Conservation (phyloP, 2,113 vertebrate species). For the Chroicocephalus ridibundus region DNA sequence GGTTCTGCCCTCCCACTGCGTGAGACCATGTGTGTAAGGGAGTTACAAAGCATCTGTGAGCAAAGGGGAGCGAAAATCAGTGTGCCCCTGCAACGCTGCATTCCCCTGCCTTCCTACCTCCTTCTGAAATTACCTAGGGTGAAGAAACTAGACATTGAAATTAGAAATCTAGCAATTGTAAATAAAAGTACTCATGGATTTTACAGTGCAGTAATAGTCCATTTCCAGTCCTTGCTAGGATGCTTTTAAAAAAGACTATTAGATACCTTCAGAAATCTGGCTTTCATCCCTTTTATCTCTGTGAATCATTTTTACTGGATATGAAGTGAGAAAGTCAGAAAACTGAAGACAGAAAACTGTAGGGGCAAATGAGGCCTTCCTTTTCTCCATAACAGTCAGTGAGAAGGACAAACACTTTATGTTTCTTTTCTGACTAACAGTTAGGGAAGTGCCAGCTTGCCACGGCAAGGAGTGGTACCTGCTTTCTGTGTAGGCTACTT, state of each 20-base stretch:
- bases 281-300: not conserved
- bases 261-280: not conserved
- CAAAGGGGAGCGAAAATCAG: not conserved
- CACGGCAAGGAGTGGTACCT: not conserved
- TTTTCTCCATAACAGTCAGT: not conserved
- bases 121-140: not conserved
- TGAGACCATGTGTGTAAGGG: not conserved
- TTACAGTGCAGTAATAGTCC: not conserved
- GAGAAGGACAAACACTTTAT: not conserved
- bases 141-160: not conserved
- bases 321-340: not conserved
- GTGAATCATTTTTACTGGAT: not conserved
- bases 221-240: not conserved
- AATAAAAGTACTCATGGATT: not conserved
- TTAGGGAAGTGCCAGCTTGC: not conserved
- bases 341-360: not conserved
- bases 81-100: fast-evolving
- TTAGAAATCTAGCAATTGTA: not conserved
- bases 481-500: not conserved
- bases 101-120: not conserved
- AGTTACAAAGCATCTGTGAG: not conserved
- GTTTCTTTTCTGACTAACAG: not conserved
- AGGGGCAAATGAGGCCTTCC: not conserved
- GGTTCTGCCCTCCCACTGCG: not conserved
- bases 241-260: not conserved